These are phyloP conservation scores for Drosophila santomea DNA, from an alignment of 1,140 invertebrate genomes.

Conservation along the genomic window DNA sequence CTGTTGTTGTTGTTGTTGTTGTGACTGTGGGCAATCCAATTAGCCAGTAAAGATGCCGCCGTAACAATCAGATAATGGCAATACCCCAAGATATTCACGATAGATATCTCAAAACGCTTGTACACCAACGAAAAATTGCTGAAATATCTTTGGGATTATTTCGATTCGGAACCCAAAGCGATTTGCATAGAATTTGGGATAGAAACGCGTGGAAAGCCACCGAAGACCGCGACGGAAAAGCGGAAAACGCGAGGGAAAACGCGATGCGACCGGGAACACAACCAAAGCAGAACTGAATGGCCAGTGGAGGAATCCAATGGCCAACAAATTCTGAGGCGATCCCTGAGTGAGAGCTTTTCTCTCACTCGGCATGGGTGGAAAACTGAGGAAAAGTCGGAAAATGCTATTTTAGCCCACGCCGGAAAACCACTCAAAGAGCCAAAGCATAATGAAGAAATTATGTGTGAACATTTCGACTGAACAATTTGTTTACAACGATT, in stretches of 20 bases:
- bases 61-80: constrained; percentile 11
- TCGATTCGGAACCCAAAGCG: constrained; percentile 6
- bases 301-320: constrained; percentile 38
- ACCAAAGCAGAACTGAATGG: constrained; percentile 72
- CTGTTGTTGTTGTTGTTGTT: constrained; percentile 11
- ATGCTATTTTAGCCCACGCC: constrained; percentile 58
- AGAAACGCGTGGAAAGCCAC: constrained; percentile 24
- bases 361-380: constrained; percentile 46
- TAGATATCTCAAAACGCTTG: constrained; percentile 10
- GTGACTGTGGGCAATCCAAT: constrained; percentile 73
- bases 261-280: constrained; percentile 64
- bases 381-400: constrained; percentile 42
- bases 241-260: constrained; percentile 38
- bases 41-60: constrained; percentile 56
- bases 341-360: constrained; percentile 40
- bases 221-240: constrained; percentile 33
- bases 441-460: constrained; percentile 15
- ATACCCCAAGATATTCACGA: constrained; percentile 18
- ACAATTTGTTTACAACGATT: constrained; percentile 27
- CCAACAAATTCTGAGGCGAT: constrained; percentile 33
- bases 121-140: constrained; percentile 10
- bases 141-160: constrained; percentile 17
- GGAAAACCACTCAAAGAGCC: constrained; percentile 60
- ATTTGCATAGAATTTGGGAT: constrained; percentile 16
- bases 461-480: constrained; percentile 15